Percentiles rank a stretch among this genome's conserved stretches.
Conservation (phyloP, 2,888 invertebrate species). For the Aleiodes testaceus region DNA sequence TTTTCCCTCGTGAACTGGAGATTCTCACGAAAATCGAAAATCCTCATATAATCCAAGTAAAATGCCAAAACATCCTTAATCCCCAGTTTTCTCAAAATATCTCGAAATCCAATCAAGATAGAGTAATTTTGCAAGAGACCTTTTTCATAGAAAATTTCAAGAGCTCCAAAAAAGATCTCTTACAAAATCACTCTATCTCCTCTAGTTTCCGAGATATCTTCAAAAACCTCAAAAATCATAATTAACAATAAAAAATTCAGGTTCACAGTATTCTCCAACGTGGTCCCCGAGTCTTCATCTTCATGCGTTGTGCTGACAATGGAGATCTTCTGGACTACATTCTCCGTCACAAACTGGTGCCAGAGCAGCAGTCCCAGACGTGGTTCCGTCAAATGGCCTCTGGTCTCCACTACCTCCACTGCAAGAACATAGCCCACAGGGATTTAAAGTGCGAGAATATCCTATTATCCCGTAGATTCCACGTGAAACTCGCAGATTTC, state of each 20-base stretch:
- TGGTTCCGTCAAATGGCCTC: conserved; percentile 92
- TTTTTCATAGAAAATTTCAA: too few species aligned
- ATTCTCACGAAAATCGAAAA: conserved; percentile 92
- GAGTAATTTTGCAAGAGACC: too few species aligned
- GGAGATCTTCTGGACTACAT: conserved; percentile 92
- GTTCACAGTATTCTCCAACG: conserved; percentile 90
- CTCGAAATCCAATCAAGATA: too few species aligned
- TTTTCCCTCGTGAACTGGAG: conserved; percentile 94
- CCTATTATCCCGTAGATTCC: conserved; percentile 85
- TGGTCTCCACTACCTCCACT: conserved; percentile 88
- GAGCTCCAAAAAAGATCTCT: too few species aligned
- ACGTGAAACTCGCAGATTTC: conserved; percentile 94
- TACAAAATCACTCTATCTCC: too few species aligned
- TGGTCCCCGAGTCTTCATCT: conserved; percentile 89
- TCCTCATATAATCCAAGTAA: conserved; percentile 87
- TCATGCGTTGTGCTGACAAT: conserved; percentile 92
- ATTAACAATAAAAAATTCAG: conserved; percentile 74
- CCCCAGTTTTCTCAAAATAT: too few species aligned
- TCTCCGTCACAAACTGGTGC: conserved; percentile 83
- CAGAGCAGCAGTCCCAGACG: conserved; percentile 85
- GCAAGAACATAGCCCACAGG: conserved; percentile 89
- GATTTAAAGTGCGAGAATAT: conserved; percentile 97
- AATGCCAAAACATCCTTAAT: neutral
- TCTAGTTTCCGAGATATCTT: too few species aligned
- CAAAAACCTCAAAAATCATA: neutral